Base-by-base conservation (phyloP, 2,113 vertebrate genomes). In the Indicator indicator region DNA sequence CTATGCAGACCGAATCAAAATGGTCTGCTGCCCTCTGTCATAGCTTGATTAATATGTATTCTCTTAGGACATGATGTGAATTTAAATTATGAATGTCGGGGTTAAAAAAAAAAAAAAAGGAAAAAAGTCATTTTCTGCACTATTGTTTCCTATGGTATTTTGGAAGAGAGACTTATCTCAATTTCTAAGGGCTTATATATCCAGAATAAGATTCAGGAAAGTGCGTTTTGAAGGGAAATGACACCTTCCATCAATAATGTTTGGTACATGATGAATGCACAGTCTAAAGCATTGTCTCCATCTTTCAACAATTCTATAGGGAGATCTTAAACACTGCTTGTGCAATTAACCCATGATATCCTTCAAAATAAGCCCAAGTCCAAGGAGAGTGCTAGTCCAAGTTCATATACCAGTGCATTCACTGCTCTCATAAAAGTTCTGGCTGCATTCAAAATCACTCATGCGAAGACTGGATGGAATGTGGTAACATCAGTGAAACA, bases 1-100 rank as follows among this genome's bases (percentile, higher is more conserved):
- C 65, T 68, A 71, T 3, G 24, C 48, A 94, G 42, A 77, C 56
- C 62, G 83, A 89, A 88, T 93, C 69, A 88, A 76, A 95, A 94
- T 60, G 19, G 90, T 86, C 65, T 8, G 6, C 17, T 90, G 48
- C 65, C 38, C 79, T 81, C 60, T 83, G 68, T 86, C 76, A 81
- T 30, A 68, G 48, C 60, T 83, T 80, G 75, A 80, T 90, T 77
- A 86, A 64, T 71, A 73, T 27, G 52, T 75, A 28, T 73, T 91
- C 93, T 65, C 42, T 83, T 64, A 68, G 65, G 42, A 90, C 38
- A 60, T 48, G 21, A 71, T 3, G 4, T 74, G 88, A 88, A 81
- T 88, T 77, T 60, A 68, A 88, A 90, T 69, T 83, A 67, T 40
- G 42, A 90, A 83, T 54, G 33, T 12, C 10, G 60, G 12, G 23